phyloP scores from a whole-genome alignment of 2,113 vertebrate genomes.

The Catharus bicknelli region DNA sequence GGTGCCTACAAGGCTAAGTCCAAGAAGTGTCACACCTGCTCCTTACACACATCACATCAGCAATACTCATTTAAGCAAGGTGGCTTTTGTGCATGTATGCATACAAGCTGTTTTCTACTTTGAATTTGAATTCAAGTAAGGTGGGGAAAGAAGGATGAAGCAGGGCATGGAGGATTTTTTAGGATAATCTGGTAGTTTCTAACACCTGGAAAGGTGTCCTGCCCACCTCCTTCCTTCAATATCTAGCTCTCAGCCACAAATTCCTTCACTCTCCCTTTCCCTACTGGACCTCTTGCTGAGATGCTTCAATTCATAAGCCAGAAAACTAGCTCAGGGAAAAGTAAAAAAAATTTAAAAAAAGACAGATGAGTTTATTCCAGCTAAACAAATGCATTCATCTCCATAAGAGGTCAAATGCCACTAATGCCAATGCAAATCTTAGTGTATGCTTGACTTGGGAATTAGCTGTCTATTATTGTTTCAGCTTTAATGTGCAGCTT shows the following conservation, averaged over 20 bases:
- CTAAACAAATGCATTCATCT: not conserved
- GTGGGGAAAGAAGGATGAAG: not conserved
- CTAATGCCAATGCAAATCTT: not conserved
- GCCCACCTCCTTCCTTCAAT: not conserved
- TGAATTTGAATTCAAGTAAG: not conserved
- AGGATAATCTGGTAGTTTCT: not conserved
- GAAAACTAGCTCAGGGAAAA: not conserved
- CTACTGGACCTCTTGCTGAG: not conserved
- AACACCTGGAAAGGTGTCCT: not conserved
- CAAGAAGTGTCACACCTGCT: not conserved
- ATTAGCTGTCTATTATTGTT: not conserved
- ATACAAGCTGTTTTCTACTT: not conserved
- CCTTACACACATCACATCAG: not conserved
- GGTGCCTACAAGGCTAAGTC: not conserved
- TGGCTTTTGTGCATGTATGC: not conserved
- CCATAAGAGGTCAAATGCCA: not conserved
- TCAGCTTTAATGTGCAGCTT: not conserved
- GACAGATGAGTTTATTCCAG: not conserved
- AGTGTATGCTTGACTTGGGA: not conserved
- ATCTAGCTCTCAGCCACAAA: not conserved
- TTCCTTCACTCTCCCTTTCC: rapidly evolving
- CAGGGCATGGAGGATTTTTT: not conserved
- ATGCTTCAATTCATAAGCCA: not conserved
- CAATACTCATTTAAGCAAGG: not conserved
- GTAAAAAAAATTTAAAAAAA: not conserved